Conservation (phyloP, 2,797 vertebrate species). For the Cuculus canorus region DNA sequence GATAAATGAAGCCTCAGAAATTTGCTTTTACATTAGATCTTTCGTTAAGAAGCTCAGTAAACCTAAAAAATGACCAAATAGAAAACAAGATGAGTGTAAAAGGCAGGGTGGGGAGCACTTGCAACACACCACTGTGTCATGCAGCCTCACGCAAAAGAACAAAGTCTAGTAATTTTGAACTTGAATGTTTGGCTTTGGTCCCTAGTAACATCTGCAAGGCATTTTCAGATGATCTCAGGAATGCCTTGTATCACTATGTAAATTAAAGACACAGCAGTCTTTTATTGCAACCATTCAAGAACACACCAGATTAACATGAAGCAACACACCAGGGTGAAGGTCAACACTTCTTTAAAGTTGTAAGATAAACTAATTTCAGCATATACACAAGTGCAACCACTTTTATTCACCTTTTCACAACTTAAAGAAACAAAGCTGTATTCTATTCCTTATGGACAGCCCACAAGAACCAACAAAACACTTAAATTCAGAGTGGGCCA, state of each 20-base stretch:
- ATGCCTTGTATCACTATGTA: slow-evolving; percentile 21
- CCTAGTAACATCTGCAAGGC: slow-evolving; percentile 62
- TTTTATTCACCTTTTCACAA: not conserved
- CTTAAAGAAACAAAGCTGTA: not conserved
- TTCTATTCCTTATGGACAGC: not conserved
- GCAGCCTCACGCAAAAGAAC: slow-evolving; percentile 21
- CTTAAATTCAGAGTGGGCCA: not conserved
- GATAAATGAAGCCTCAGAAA: not conserved
- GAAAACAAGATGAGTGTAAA: not conserved
- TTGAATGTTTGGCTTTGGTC: slow-evolving; percentile 25
- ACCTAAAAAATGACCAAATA: not conserved
- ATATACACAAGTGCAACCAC: not conserved
- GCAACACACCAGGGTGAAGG: not conserved
- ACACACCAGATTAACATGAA: not conserved
- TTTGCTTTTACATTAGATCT: not conserved
- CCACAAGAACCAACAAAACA: not conserved
- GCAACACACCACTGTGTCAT: slow-evolving; percentile 33
- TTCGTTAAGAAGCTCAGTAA: not conserved
- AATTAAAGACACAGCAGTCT: not conserved
- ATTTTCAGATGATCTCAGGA: slow-evolving; percentile 61
- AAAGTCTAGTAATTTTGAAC: slow-evolving; percentile 59
- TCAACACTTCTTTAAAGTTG: not conserved
- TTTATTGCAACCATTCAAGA: slow-evolving; percentile 22
- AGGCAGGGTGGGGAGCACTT: slow-evolving; percentile 22
- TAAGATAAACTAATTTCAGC: not conserved